These are phyloP conservation scores for Coleophora deauratella DNA, from an alignment of 2,888 invertebrate genomes.

Conservation along the genomic window DNA sequence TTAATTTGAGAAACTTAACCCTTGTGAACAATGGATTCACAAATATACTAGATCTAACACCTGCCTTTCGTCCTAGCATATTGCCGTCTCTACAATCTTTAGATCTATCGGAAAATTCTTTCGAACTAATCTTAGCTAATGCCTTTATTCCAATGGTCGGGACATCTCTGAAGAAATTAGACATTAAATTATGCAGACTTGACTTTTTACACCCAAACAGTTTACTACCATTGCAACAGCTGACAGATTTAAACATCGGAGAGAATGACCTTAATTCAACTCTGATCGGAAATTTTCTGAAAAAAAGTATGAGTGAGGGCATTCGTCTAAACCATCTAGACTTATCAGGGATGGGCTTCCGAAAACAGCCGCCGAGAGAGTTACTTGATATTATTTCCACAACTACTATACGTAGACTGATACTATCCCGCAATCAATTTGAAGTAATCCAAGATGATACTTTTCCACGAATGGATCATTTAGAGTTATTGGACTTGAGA, in stretches of 20 bases:
- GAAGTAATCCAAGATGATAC: slow-evolving; percentile 61
- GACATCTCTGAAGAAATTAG: slow-evolving; percentile 52
- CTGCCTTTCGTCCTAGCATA: slow-evolving; percentile 47
- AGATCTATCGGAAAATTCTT: slow-evolving; percentile 70
- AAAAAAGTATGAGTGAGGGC: slow-evolving; percentile 34
- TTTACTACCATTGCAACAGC: slow-evolving; percentile 54
- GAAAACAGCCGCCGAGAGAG: slow-evolving; percentile 57
- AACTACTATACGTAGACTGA: slow-evolving; percentile 61
- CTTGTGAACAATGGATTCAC: slow-evolving; percentile 73
- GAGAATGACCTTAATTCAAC: slow-evolving; percentile 67
- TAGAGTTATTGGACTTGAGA: slow-evolving; percentile 71
- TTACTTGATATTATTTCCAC: slow-evolving; percentile 65
- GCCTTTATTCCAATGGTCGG: slow-evolving; percentile 64
- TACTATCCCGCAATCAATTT: slow-evolving; percentile 71
- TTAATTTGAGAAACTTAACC: slow-evolving; percentile 58
- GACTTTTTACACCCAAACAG: slow-evolving; percentile 67
- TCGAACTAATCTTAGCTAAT: slow-evolving; percentile 48
- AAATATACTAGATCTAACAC: slow-evolving; percentile 51
- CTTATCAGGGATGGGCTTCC: slow-evolving; percentile 68
- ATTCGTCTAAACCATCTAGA: slow-evolving; percentile 61
- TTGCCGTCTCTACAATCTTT: slow-evolving; percentile 61
- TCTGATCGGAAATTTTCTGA: slow-evolving; percentile 53
- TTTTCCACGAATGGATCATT: slow-evolving; percentile 71
- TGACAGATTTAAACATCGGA: slow-evolving; percentile 61
- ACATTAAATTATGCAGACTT: slow-evolving; percentile 67